Evolutionary conservation across 92 coral and sea anemone species (phyloP).

Genomic region (Siderastrea siderea): DNA sequence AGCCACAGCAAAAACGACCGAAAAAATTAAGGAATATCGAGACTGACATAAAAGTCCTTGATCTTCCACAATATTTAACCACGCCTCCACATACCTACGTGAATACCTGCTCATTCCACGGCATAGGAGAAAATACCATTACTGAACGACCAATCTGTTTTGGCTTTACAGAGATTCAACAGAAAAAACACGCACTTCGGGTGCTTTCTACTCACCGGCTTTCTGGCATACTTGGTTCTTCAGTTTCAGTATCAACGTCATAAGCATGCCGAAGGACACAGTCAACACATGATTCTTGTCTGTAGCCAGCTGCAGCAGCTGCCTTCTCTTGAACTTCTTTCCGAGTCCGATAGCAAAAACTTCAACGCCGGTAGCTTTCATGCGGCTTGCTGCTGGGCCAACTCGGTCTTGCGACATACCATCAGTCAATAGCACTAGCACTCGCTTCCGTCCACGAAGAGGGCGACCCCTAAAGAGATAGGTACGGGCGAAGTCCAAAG

Average conservation of each 20-base stretch:
- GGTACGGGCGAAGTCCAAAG: conserved; percentile 42
- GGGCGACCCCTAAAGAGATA: conserved; percentile 59
- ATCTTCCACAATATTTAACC: no score
- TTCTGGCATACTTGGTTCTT: conserved; percentile 59
- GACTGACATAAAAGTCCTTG: no score
- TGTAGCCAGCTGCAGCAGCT: conserved; percentile 75
- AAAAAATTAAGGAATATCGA: no score
- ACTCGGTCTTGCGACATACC: conserved; percentile 83
- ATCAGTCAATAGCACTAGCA: conserved; percentile 76
- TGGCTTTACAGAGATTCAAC: background rate
- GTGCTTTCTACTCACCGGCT: conserved; percentile 15
- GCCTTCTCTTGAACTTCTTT: conserved; percentile 45
- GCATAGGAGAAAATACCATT: background rate
- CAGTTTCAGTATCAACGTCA: conserved; percentile 40
- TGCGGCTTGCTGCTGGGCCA: conserved; percentile 60
- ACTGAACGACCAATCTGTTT: background rate
- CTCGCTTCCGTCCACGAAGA: conserved; percentile 47
- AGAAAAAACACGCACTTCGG: background rate
- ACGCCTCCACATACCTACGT: no score
- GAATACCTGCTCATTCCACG: no score
- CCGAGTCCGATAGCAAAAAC: conserved; percentile 84
- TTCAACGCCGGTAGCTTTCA: conserved; percentile 76
- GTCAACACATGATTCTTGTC: conserved; percentile 75
- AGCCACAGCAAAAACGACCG: no score
- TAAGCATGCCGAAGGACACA: conserved; percentile 58